Evolutionary conservation across 1,140 invertebrate species (phyloP), one percentile per base, ranked within the genome.

Genomic region (Meloidogyne hapla): DNA sequence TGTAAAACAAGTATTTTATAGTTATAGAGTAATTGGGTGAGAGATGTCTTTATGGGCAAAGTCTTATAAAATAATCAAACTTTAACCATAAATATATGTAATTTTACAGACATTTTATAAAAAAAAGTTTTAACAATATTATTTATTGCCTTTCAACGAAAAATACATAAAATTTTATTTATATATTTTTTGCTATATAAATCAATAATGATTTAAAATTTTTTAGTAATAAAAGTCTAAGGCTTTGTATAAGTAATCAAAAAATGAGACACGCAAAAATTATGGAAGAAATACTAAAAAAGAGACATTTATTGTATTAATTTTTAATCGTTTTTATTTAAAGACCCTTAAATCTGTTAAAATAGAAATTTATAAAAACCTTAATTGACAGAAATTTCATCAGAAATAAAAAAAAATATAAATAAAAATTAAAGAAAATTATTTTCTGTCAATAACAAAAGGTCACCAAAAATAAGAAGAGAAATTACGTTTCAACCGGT

Each of bases 131-230:
- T n/a, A n/a, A n/a, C n/a, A n/a, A n/a, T n/a, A n/a, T n/a, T n/a
- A n/a, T n/a, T n/a, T n/a, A n/a, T n/a, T n/a, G n/a, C n/a, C n/a
- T 33, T 33, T 33, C 21, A 8, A 5, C 62, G 62, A 23, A 26
- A 63, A 63, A 63, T 21, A n/a, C n/a, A n/a, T n/a, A n/a, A 21
- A 63, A 63, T 6, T 63, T 63, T 0, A 23, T 23, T 63, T 21
- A 21, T 63, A 21, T 63, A n/a, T n/a, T n/a, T 63, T 63, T 63
- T 63, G 62, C 62, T 63, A 63, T 26, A 63, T 23, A 6, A 63
- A 63, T 21, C 62, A 63, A 21, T 23, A 63, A 26, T 63, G 62
- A 26, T 23, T 23, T 63, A 8, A 26, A 63, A 63, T 21, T n/a
- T n/a, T n/a, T n/a, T n/a, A n/a, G n/a, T n/a, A 33, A 6, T 8